A percentile compares a stretch with the other conserved stretches of the same genome.
These are phyloP conservation scores for Aplodontia rufa DNA, from an alignment of 2,113 vertebrate species.

Conservation along the genomic window DNA sequence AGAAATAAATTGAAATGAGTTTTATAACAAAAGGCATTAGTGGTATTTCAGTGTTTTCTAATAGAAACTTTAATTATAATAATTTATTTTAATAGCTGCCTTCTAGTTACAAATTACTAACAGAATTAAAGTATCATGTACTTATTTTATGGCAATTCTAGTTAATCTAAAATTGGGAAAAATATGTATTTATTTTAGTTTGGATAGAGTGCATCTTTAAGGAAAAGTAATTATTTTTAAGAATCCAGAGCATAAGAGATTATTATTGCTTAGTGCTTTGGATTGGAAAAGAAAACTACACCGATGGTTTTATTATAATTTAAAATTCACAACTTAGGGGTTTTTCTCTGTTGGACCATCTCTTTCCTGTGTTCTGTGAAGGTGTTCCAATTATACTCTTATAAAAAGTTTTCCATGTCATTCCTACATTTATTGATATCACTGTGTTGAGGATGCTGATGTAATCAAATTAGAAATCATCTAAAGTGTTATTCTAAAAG, in stretches of 20 bases:
- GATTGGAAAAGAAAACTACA: neutral
- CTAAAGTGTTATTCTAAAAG: neutral
- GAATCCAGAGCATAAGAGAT: neutral
- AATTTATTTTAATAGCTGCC: conserved; percentile 59
- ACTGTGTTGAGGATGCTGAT: neutral
- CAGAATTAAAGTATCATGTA: neutral
- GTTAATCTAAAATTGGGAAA: neutral
- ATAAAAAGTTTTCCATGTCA: neutral
- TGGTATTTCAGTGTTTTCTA: conserved; percentile 54
- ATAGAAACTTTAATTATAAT: conserved; percentile 58
- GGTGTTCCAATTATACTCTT: neutral
- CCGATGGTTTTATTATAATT: neutral
- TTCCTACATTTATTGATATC: neutral
- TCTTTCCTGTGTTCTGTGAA: neutral
- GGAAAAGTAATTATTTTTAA: neutral
- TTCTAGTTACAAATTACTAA: conserved; percentile 76
- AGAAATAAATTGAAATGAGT: conserved; percentile 65
- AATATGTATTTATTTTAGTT: neutral
- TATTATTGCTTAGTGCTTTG: neutral
- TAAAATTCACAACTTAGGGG: neutral
- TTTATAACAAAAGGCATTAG: conserved; percentile 51
- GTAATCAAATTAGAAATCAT: neutral
- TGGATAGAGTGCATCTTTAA: neutral
- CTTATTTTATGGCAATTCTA: neutral
- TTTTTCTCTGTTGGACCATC: neutral